Evolutionary conservation across 92 coral and sea anemone genomes (phyloP), one percentile per base, ranked within the genome.

Genomic region (Palythoa grandis): DNA sequence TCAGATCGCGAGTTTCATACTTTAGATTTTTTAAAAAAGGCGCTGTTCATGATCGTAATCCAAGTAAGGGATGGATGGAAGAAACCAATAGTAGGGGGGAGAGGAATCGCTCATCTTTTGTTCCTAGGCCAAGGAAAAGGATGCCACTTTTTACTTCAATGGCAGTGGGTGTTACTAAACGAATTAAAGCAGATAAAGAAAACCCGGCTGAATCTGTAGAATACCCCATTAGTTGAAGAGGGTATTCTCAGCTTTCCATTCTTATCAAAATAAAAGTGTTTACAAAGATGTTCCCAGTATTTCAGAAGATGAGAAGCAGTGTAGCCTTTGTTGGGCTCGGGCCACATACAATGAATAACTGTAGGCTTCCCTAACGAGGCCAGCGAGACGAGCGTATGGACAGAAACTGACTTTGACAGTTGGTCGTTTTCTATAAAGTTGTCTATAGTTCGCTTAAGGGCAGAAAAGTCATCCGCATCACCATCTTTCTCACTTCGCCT

Each of bases 21-120:
- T 79, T 85, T 58, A 89, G 19, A 17, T 76, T 87, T 69, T 90
- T 87, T 10, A 90, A 82, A 56, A 83, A 87, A 90, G 82, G 19
- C 88, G 84, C 38, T 90, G 92, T 29, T 86, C 89, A 57, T 90
- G 90, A 23, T 90, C 88, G 53, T 90, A 90, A 61, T 90, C 92
- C 38, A 90, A 58, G 77, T 83, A 76, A 3, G 93, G 77, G 15
- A 87, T 87, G 23, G 90, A 54, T 16, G 93, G 90, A 52, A 90
- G 86, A 12, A 11, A 69, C 93, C 90, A 87, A 78, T 87, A 90
- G 43, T 90, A 90, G 0, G 93, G 93, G 11, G 87, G 24, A 17
- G n/a, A 78, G 75, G 72, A 87, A 91, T 29, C 35, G 17, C 63
- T 91, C 89, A 7, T 87, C 88, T 5, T 91, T 80, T 8, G 86